These are phyloP conservation scores for Illadopsis cleaveri DNA, from an alignment of 2,113 vertebrate species.

Conservation along the genomic window DNA sequence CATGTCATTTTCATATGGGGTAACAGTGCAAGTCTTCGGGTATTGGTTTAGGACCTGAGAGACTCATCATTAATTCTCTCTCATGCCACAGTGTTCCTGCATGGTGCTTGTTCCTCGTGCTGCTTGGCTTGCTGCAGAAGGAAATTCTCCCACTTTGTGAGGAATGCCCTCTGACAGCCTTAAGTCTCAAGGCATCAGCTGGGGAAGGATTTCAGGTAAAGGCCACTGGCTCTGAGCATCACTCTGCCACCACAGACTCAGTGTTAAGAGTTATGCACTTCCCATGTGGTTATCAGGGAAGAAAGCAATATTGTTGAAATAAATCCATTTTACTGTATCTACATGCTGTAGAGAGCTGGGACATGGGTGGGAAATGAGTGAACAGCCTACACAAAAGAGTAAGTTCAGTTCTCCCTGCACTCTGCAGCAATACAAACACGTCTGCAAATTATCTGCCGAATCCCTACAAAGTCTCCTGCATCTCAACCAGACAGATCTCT, in stretches of 20 bases:
- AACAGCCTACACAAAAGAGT: background rate
- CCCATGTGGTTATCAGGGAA: background rate
- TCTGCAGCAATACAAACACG: background rate
- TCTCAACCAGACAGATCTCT: background rate
- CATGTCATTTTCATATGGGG: fast-evolving
- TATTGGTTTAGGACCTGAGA: background rate
- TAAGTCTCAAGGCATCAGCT: background rate
- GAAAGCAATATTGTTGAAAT: background rate
- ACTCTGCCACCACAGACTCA: background rate
- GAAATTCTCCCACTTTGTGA: background rate
- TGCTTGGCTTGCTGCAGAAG: background rate
- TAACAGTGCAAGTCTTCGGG: background rate
- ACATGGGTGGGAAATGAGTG: fast-evolving
- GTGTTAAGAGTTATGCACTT: background rate
- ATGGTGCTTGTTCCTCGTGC: fast-evolving
- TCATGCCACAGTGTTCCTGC: background rate
- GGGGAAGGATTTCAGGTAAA: background rate
- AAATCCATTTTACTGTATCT: background rate
- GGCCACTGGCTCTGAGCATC: background rate
- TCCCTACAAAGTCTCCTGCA: background rate
- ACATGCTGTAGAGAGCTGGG: background rate
- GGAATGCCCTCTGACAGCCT: background rate
- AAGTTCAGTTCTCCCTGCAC: background rate
- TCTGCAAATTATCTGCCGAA: background rate
- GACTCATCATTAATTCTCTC: background rate